Conservation (phyloP, 2,888 invertebrate species). For the Trachelus stipa region DNA sequence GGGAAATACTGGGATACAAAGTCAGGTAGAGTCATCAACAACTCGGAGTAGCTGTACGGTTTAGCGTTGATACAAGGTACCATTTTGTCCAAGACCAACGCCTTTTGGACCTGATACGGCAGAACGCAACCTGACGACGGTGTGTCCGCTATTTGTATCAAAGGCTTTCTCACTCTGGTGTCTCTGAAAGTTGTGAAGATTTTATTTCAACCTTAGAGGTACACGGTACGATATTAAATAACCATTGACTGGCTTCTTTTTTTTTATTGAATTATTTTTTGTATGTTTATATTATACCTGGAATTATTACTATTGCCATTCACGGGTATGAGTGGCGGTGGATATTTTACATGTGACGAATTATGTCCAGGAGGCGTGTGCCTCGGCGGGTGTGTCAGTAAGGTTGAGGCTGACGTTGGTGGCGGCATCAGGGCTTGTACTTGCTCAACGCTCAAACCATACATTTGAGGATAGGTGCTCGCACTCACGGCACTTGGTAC, state of each 20-base stretch:
- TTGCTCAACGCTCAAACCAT: slow-evolving; percentile 64
- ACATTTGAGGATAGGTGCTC: slow-evolving; percentile 66
- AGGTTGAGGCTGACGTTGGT: slow-evolving; percentile 56
- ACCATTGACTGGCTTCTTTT: background rate
- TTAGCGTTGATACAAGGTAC: slow-evolving; percentile 90
- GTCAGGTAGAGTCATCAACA: slow-evolving; percentile 85
- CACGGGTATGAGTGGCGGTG: slow-evolving; percentile 71
- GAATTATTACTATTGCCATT: slow-evolving; percentile 60
- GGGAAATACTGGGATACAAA: slow-evolving; percentile 86
- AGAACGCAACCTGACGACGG: slow-evolving; percentile 70
- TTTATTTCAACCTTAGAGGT: background rate
- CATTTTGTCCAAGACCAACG: slow-evolving; percentile 82
- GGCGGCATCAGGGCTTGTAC: slow-evolving; percentile 65
- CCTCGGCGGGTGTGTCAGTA: slow-evolving; percentile 61
- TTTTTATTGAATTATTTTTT: fast-evolving
- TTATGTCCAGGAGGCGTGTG: slow-evolving; percentile 64
- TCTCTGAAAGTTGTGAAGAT: slow-evolving; percentile 46
- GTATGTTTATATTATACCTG: slow-evolving; percentile 36
- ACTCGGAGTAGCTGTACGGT: slow-evolving; percentile 84
- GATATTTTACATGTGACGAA: slow-evolving; percentile 64
- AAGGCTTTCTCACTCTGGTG: slow-evolving; percentile 69
- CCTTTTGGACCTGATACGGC: slow-evolving; percentile 77
- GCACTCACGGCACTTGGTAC: slow-evolving; percentile 60
- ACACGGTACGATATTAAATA: background rate
- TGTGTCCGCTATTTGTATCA: slow-evolving; percentile 80